phyloP scores from a whole-genome alignment of 2,113 vertebrate genomes.

The Athene noctua region DNA sequence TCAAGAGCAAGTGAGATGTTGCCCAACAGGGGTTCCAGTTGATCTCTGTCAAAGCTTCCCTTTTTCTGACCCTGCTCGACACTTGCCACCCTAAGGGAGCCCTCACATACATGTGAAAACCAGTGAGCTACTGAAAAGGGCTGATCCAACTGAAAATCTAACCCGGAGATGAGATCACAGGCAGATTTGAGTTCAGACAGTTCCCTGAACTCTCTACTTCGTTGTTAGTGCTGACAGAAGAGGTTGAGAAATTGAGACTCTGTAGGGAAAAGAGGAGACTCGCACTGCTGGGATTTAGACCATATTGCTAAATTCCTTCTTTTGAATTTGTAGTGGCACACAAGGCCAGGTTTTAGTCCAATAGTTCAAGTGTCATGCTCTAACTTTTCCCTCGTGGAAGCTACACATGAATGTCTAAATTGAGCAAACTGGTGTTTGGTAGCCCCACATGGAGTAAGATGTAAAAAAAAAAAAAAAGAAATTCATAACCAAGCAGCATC shows the following conservation, averaged over 20 bases:
- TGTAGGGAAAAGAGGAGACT: neutral
- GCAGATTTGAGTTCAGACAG: neutral
- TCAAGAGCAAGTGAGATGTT: neutral
- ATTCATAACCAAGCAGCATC: neutral
- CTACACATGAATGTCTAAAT: neutral
- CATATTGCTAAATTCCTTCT: neutral
- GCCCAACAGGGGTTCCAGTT: neutral
- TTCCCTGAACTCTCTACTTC: neutral
- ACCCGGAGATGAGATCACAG: neutral
- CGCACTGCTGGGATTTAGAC: neutral
- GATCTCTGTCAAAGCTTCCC: neutral
- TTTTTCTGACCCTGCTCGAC: neutral
- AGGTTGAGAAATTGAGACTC: neutral
- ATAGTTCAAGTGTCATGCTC: neutral
- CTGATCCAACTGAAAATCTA: neutral
- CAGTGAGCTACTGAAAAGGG: neutral
- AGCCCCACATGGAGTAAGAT: neutral
- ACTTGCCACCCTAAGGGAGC: neutral
- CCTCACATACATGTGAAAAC: neutral
- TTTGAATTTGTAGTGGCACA: neutral
- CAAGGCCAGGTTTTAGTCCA: neutral
- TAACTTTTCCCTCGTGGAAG: neutral
- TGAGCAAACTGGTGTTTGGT: neutral
- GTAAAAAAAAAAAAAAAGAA: neutral
- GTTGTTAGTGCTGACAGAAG: neutral